These are phyloP conservation scores for Leptopilina boulardi DNA, from an alignment of 1,140 invertebrate genomes.

Conservation along the genomic window DNA sequence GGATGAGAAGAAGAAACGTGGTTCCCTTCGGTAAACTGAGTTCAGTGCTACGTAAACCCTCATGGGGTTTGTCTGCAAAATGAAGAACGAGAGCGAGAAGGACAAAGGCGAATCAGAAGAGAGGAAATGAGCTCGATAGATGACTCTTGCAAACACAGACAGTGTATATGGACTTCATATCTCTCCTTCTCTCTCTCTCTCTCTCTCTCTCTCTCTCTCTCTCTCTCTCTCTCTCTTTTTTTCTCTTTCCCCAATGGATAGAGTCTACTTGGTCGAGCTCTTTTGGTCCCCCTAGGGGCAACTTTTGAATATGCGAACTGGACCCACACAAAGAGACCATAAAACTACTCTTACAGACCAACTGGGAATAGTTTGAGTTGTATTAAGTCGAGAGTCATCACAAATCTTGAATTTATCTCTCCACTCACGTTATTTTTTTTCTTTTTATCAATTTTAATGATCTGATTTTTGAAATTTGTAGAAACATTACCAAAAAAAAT, in stretches of 20 bases:
- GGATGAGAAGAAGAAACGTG: not conserved
- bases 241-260: constrained; percentile 42
- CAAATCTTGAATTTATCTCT: too few relatives aligned
- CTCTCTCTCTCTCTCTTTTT: constrained; percentile 44
- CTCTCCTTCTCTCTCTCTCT: not conserved
- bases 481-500: too few relatives aligned
- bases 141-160: constrained; percentile 57
- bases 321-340: constrained; percentile 40
- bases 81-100: constrained; percentile 44
- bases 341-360: constrained; percentile 56
- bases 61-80: constrained; percentile 21
- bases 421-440: too few relatives aligned
- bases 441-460: too few relatives aligned
- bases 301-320: constrained; percentile 51
- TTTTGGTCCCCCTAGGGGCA: constrained; percentile 45
- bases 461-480: too few relatives aligned
- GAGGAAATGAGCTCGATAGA: constrained; percentile 54
- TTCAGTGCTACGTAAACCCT: constrained; percentile 33
- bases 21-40: constrained; percentile 24
- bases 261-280: constrained; percentile 49
- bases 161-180: constrained; percentile 10
- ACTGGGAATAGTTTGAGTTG: constrained; percentile 40
- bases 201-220: constrained; percentile 2
- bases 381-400: constrained; percentile 27
- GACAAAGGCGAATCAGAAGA: constrained; percentile 47